Evolutionary conservation across 2,888 invertebrate species (phyloP).

Genomic region (Rapana venosa): DNA sequence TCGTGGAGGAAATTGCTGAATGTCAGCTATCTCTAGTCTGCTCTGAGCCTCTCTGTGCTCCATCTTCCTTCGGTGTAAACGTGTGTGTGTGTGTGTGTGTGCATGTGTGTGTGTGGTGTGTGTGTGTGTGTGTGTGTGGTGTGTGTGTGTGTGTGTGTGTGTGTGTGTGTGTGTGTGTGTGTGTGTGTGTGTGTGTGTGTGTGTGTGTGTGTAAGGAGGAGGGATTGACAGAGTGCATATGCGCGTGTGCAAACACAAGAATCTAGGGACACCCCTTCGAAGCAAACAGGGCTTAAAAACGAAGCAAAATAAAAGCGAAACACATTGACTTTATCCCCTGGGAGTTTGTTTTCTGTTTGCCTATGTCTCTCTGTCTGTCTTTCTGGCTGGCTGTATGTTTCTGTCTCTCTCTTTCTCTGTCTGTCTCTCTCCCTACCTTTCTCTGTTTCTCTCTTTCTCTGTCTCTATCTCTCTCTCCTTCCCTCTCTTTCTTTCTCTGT

Average conservation of each 20-base stretch:
- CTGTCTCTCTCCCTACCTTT: background rate
- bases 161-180: background rate
- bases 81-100: background rate
- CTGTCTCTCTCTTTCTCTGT: background rate
- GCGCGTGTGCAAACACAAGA: background rate
- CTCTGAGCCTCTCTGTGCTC: too few species aligned
- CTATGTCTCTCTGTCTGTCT: background rate
- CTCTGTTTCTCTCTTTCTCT: background rate
- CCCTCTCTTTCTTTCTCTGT: background rate
- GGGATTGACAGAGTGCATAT: background rate
- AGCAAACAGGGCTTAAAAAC: too few species aligned
- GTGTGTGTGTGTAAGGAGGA: background rate
- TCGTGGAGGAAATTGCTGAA: too few species aligned
- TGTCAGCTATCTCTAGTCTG: too few species aligned
- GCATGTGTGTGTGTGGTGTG: background rate
- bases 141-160: too few species aligned
- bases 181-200: background rate
- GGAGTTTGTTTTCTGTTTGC: background rate
- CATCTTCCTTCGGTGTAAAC: too few species aligned
- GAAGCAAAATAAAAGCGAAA: too few species aligned
- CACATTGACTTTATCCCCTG: too few species aligned
- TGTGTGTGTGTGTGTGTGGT: background rate
- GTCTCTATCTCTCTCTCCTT: background rate
- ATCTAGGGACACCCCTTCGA: too few species aligned
- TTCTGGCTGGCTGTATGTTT: background rate